A percentile compares a stretch with the other conserved stretches of the same genome.
Evolutionary conservation across 2,888 invertebrate species (phyloP).

Genomic region (Imbricaverruca yamaguchii): DNA sequence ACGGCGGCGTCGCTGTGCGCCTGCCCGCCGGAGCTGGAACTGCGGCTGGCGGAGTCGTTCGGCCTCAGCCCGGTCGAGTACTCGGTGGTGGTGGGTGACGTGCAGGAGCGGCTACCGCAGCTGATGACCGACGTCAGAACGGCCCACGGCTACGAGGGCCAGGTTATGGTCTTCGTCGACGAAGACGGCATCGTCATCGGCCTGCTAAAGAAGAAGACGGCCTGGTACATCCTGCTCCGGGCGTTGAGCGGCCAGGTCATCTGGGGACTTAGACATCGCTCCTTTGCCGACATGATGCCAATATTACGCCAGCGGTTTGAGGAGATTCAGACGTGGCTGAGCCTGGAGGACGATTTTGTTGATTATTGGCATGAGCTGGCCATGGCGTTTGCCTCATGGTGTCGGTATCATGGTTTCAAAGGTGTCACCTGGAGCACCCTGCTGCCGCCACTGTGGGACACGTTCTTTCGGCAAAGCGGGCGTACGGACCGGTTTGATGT

Average conservation of each 20-base stretch:
- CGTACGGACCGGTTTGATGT: background rate
- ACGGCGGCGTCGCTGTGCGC: background rate
- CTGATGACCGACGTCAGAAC: constrained; percentile 40
- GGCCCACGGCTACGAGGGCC: constrained; percentile 41
- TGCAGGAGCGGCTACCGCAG: constrained; percentile 34
- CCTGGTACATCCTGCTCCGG: constrained; percentile 41
- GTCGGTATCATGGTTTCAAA: background rate
- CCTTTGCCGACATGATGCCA: constrained; percentile 33
- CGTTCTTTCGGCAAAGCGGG: background rate
- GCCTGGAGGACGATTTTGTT: constrained; percentile 34
- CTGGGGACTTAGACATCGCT: constrained; percentile 29
- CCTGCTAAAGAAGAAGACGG: constrained; percentile 44
- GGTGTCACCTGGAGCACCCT: too few species aligned
- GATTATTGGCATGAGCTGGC: constrained; percentile 30
- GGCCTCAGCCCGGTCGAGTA: constrained; percentile 37
- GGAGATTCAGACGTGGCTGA: constrained; percentile 43
- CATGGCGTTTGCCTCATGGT: background rate
- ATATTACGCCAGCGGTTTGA: constrained; percentile 37
- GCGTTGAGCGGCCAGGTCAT: constrained; percentile 35
- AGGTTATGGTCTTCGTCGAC: constrained; percentile 44
- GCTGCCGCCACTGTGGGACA: background rate
- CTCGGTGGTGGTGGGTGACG: constrained; percentile 36
- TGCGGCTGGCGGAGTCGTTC: constrained; percentile 25
- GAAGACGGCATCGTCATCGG: constrained; percentile 40
- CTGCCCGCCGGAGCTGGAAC: constrained; percentile 22